These are phyloP conservation scores for Philotrypesis tridentata DNA, from an alignment of 1,140 invertebrate species.

Conservation along the genomic window DNA sequence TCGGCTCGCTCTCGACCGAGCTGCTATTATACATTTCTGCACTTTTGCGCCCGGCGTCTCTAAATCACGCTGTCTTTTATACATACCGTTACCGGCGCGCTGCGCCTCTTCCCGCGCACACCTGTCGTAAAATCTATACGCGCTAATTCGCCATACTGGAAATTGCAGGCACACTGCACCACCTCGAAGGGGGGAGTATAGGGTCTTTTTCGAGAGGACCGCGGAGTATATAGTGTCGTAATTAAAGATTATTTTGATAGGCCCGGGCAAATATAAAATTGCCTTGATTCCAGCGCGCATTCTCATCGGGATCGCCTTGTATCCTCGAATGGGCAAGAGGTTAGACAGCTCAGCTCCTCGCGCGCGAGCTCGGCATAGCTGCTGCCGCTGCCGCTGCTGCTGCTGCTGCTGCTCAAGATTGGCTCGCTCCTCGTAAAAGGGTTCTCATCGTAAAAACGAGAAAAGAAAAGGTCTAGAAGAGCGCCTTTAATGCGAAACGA, in stretches of 20 bases:
- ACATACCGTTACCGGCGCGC: no score
- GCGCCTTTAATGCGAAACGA: constrained; percentile 41
- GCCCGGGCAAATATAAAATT: neutral
- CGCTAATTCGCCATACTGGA: neutral
- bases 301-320: no score
- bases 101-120: neutral
- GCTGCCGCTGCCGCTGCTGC: no score
- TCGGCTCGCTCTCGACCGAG: no score
- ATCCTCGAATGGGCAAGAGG: no score
- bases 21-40: no score
- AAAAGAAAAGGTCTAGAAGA: constrained; percentile 10
- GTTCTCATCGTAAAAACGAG: constrained; percentile 37
- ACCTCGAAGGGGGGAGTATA: neutral
- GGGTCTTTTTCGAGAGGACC: neutral
- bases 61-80: no score
- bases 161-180: no score
- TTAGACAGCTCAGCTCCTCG: no score
- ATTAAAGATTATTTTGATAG: constrained; percentile 12
- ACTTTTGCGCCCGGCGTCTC: no score
- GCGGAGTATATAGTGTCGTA: neutral
- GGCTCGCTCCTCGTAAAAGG: constrained; percentile 49
- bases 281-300: no score
- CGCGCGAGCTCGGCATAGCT: no score
- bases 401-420: neutral
- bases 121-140: constrained; percentile 1